Evolutionary conservation across 2,113 vertebrate species (phyloP), one percentile per base, ranked within the genome.

Genomic region (Apus apus): DNA sequence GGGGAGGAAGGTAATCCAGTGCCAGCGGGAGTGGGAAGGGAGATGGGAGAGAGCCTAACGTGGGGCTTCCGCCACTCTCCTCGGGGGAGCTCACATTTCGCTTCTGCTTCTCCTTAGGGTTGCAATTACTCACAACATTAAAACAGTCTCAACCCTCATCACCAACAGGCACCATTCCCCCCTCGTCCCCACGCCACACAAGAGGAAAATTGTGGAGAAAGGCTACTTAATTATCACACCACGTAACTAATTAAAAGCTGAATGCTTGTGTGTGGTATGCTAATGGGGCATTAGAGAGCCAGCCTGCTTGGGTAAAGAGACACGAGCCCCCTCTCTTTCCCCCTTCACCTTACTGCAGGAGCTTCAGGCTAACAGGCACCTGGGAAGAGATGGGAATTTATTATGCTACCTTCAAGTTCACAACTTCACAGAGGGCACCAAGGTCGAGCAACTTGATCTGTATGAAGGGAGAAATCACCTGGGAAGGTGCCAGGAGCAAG

Each of bases 181-280:
- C 90, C 76, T 85, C 93, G 83, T 68, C 67, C 86, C 76, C 14
- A 53, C 75, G 92, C 89, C 68, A 83, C 90, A 97, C 95, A 81
- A 75, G 94, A 98, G 92, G 91, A 89, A 97, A 98, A 97, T 89
- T 96, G 93, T 93, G 93, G 92, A 97, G 90, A 97, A 97, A 97
- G 48, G 76, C 95, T 97, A 95, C 87, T 98, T 98, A 98, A 98
- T 98, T 98, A 98, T 97, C 97, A 98, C 72, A 97, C 96, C 98
- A 97, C 96, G 91, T 98, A 98, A 97, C 97, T 98, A 98, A 98
- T 98, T 98, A 98, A 98, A 97, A 97, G 89, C 95, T 94, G 89
- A 95, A 97, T 73, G 95, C 96, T 97, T 97, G 88, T 89, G 89
- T 97, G 87, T 91, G 92, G 94, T 97, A 97, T 98, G 97, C 96